Evolutionary conservation across 2,113 vertebrate genomes (phyloP).

Genomic region (Silurus glanis): DNA sequence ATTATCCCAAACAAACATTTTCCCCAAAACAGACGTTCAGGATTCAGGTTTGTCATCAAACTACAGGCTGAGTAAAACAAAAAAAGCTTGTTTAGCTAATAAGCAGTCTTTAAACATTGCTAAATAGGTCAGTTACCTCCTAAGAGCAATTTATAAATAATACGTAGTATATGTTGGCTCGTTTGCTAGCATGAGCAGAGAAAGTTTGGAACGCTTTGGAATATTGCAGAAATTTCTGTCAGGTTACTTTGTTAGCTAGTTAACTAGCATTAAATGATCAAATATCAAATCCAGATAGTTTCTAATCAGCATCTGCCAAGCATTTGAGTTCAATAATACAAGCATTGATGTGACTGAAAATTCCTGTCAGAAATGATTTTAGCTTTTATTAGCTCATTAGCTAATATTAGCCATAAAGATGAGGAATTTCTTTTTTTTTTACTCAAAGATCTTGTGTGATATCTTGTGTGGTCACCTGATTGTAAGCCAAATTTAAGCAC

Average conservation of each 20-base stretch:
- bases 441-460: background rate
- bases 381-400: background rate
- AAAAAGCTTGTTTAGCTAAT: background rate
- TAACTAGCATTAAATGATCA: background rate
- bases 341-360: no score
- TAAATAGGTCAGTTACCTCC: background rate
- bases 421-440: background rate
- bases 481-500: background rate
- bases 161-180: background rate
- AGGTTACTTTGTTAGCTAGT: background rate
- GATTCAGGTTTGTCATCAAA: background rate
- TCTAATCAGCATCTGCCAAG: background rate
- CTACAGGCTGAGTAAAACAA: no score
- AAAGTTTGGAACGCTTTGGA: background rate
- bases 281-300: background rate
- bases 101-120: background rate
- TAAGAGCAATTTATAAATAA: background rate
- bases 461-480: background rate
- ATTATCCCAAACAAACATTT: background rate
- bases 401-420: background rate
- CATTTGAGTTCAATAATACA: background rate
- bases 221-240: background rate
- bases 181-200: background rate
- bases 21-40: background rate
- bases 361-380: no score